A percentile compares a stretch with the other conserved stretches of the same genome.
Evolutionary conservation across 2,797 vertebrate species (phyloP).

Genomic region (Austrolebias charrua): DNA sequence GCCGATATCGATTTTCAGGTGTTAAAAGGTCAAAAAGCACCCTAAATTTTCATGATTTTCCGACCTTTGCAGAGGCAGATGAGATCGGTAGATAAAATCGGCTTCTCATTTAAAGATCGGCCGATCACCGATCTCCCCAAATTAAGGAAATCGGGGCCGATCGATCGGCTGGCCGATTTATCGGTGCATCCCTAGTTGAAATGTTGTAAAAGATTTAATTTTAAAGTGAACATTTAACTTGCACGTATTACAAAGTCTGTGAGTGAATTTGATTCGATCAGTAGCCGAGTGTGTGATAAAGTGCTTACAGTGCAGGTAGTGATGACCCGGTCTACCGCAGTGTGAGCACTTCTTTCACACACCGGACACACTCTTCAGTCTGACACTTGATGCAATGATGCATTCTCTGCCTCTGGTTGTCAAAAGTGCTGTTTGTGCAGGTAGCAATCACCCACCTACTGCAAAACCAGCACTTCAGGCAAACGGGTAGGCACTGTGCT

Average conservation of each 20-base stretch:
- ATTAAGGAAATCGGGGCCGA: no score
- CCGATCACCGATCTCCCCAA: no score
- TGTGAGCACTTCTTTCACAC: slow-evolving; percentile 88
- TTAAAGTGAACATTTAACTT: not conserved
- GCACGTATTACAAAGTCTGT: not conserved
- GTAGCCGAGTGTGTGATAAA: slow-evolving; percentile 80
- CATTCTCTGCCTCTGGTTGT: slow-evolving; percentile 66
- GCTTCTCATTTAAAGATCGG: no score
- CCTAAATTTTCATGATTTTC: no score
- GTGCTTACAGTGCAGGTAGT: slow-evolving; percentile 95
- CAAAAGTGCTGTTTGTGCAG: slow-evolving; percentile 99
- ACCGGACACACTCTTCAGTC: slow-evolving; percentile 39
- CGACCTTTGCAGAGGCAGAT: no score
- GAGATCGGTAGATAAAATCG: no score
- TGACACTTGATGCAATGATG: not conserved
- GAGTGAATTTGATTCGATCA: not conserved
- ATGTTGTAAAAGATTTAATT: not conserved
- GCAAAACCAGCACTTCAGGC: slow-evolving; percentile 90
- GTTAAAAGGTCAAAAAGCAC: no score
- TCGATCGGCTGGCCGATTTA: no score
- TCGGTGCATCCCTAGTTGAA: no score
- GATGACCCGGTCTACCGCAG: slow-evolving; percentile 81
- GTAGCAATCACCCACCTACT: slow-evolving; percentile 86
- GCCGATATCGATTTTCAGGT: no score
- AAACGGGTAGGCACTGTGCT: slow-evolving; percentile 67